Evolutionary conservation across 2,888 invertebrate genomes (phyloP), one percentile per base, ranked within the genome.

Genomic region (Orchestes rusci): DNA sequence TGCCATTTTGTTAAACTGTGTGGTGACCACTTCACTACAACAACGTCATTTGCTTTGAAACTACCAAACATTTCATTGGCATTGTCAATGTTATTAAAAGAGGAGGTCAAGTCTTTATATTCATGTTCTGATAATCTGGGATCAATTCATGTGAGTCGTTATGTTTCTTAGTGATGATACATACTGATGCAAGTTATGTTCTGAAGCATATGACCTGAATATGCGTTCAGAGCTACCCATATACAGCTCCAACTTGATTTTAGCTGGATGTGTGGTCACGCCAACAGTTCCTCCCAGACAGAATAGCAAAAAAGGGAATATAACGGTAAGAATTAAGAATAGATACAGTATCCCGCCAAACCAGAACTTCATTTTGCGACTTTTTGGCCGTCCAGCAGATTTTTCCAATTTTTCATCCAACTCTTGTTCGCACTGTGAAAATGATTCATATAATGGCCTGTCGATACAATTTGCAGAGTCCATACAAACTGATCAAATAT

Each of bases 251-350:
- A 50, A 12, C 16, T 29, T 33, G 10, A 50, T 12, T 16, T 36
- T 36, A 4, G 45, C 15, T 1, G 50, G 50, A 32, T 39, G 42
- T 3, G 50, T 50, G 16, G 2, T 13, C 3, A 50, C 43, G 1
- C 51, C 48, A 3, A 48, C 51, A 3, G 36, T 44, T 19, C 33
- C 28, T 2, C 48, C 36, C 16, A 51, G 28, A 1, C 48, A 48
- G 27, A 51, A 51, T 12, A 51, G 5, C 4, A 48, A 5, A 18
- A 51, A 48, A 2, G 51, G 51, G 16, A 48, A 42, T 12, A 51
- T 48, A 12, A 51, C 34, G 1, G 45, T 43, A 10, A 51, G 35
- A 7, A 40, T 43, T 3, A 51, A 35, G 3, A 44, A 7, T 4
- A 33, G 3, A 12, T 43, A 40, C 2, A 48, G 32, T 3, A 29